A percentile compares a stretch with the other conserved stretches of the same genome.
These are phyloP conservation scores for Galemys pyrenaicus DNA, from an alignment of 2,113 vertebrate species.

Conservation along the genomic window DNA sequence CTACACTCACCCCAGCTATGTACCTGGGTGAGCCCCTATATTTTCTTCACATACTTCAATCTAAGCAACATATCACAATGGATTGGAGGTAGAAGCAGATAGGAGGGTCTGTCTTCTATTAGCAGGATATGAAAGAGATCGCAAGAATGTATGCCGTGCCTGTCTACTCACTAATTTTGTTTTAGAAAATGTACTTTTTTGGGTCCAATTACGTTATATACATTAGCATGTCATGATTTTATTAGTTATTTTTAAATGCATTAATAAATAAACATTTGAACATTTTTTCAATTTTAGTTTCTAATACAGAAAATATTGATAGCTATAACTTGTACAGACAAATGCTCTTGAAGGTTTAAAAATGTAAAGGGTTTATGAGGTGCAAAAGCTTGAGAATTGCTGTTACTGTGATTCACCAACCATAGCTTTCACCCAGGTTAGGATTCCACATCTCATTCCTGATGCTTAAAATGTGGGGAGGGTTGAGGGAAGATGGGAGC, in stretches of 20 bases:
- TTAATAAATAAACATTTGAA: not conserved
- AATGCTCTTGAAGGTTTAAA: not conserved
- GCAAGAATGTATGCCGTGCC: not conserved
- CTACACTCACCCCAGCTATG: not conserved
- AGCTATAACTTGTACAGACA: not conserved
- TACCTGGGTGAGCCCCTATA: not conserved
- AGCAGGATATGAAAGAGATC: not conserved
- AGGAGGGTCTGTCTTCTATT: not conserved
- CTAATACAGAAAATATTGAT: not conserved
- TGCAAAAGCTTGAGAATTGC: not conserved
- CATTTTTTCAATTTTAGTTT: slow-evolving; percentile 7
- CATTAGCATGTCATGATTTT: not conserved
- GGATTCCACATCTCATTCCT: not conserved
- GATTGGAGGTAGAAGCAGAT: not conserved
- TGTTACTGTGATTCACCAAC: not conserved
- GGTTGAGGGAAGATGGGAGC: too few relatives aligned
- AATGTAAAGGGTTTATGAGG: not conserved
- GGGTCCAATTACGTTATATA: not conserved
- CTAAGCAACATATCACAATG: not conserved
- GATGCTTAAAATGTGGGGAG: not conserved
- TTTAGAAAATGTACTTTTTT: not conserved
- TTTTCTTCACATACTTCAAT: not conserved
- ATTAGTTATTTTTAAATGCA: slow-evolving; percentile 8
- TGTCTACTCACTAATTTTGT: not conserved
- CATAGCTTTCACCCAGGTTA: not conserved